These are phyloP conservation scores for Pristiophorus japonicus DNA, from an alignment of 2,113 vertebrate genomes.

Conservation along the genomic window DNA sequence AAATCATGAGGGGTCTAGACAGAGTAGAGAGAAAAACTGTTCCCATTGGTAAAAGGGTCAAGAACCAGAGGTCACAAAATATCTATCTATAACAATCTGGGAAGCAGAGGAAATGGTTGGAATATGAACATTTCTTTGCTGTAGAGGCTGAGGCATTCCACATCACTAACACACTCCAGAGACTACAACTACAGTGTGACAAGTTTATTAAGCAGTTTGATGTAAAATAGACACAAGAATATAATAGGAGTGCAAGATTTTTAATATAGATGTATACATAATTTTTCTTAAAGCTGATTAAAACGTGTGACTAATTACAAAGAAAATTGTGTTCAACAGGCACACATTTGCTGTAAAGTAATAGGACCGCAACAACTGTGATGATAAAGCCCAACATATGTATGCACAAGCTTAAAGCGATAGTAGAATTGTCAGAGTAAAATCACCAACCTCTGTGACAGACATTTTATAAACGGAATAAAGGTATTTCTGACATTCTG, in stretches of 20 bases:
- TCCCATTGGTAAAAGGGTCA: too few species aligned
- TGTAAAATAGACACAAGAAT: background rate
- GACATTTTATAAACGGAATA: background rate
- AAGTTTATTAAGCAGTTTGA: background rate
- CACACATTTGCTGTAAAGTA: background rate
- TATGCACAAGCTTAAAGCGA: too few species aligned
- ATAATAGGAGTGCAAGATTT: background rate
- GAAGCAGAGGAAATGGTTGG: background rate
- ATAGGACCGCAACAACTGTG: background rate
- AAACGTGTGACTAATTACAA: background rate
- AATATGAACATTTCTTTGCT: background rate
- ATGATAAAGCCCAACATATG: background rate
- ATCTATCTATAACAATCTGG: background rate
- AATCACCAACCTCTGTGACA: background rate
- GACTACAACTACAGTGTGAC: background rate
- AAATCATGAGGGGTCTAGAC: too few species aligned
- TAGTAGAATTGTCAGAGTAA: too few species aligned
- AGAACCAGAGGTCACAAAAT: too few species aligned
- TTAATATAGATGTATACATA: background rate
- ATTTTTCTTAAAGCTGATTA: background rate
- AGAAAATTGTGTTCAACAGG: background rate
- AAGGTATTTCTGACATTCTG: background rate
- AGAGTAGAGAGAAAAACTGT: too few species aligned
- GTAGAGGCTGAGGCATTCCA: background rate
- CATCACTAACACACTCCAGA: background rate